Percentiles rank a stretch among this genome's conserved stretches.
Evolutionary conservation across 2,888 invertebrate genomes (phyloP).

Genomic region (Encarsia formosa): DNA sequence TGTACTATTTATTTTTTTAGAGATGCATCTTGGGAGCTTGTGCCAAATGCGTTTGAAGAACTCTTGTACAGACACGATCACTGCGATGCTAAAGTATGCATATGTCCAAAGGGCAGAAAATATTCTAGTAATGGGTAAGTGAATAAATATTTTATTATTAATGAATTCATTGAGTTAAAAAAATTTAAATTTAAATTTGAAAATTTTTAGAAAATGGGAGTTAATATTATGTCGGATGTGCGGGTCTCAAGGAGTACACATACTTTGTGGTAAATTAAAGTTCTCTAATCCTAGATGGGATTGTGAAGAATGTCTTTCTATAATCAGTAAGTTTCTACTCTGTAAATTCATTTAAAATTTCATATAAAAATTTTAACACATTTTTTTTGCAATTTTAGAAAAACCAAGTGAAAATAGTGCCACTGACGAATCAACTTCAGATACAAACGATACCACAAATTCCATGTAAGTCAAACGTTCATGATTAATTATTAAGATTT

Average conservation of each 20-base stretch:
- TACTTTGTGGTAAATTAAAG: constrained; percentile 51
- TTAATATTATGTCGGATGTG: constrained; percentile 55
- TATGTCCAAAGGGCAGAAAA: constrained; percentile 58
- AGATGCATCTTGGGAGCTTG: constrained; percentile 80
- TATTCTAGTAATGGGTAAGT: constrained; percentile 50
- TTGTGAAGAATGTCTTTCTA: constrained; percentile 50
- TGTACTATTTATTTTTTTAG: constrained; percentile 46
- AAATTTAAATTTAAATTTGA: background rate
- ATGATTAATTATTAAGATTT: background rate
- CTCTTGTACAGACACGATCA: constrained; percentile 60
- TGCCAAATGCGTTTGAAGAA: constrained; percentile 71
- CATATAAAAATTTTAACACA: background rate
- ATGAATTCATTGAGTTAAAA: background rate
- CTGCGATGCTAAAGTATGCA: constrained; percentile 62
- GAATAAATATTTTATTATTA: background rate
- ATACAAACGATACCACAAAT: constrained; percentile 2
- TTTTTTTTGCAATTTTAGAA: constrained; percentile 14
- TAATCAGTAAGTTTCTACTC: constrained; percentile 36
- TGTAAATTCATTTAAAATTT: background rate
- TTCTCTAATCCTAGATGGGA: constrained; percentile 49
- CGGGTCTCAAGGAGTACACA: constrained; percentile 57
- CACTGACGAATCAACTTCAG: constrained; percentile 13
- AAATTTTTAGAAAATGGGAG: constrained; percentile 53
- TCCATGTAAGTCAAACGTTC: constrained; percentile 2
- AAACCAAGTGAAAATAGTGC: background rate